Conservation (phyloP, 2,797 vertebrate species). For the Scyliorhinus canicula region DNA sequence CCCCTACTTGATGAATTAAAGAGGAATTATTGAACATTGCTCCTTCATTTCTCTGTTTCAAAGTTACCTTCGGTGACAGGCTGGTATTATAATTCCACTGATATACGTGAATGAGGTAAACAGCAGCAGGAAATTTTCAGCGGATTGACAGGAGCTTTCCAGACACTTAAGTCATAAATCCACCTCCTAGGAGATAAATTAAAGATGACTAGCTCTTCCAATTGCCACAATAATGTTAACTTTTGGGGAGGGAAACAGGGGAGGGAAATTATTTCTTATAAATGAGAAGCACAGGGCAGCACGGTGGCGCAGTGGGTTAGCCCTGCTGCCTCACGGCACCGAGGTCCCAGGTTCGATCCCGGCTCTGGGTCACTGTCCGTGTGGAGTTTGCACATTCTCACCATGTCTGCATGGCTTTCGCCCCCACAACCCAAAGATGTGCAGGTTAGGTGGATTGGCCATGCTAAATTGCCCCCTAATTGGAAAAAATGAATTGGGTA, state of each 20-base stretch:
- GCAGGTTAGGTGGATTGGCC: too few species aligned
- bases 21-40: not conserved
- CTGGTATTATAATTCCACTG: constrained; percentile 2
- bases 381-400: too few species aligned
- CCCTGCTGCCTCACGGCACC: too few species aligned
- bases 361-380: too few species aligned
- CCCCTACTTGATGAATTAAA: not conserved
- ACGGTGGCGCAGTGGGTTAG: too few species aligned
- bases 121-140: constrained; percentile 7
- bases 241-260: not conserved
- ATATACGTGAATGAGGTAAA: not conserved
- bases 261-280: not conserved
- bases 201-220: not conserved
- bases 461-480: too few species aligned
- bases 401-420: too few species aligned
- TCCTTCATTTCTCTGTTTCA: not conserved
- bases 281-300: not conserved
- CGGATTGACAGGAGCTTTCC: not conserved
- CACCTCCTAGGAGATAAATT: not conserved
- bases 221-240: not conserved
- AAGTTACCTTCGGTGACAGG: not conserved
- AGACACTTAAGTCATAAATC: constrained; percentile 13
- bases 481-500: too few species aligned
- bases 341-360: too few species aligned
- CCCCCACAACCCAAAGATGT: too few species aligned